These are phyloP conservation scores for Calliphora vomitoria DNA, from an alignment of 2,888 invertebrate species.

Conservation along the genomic window DNA sequence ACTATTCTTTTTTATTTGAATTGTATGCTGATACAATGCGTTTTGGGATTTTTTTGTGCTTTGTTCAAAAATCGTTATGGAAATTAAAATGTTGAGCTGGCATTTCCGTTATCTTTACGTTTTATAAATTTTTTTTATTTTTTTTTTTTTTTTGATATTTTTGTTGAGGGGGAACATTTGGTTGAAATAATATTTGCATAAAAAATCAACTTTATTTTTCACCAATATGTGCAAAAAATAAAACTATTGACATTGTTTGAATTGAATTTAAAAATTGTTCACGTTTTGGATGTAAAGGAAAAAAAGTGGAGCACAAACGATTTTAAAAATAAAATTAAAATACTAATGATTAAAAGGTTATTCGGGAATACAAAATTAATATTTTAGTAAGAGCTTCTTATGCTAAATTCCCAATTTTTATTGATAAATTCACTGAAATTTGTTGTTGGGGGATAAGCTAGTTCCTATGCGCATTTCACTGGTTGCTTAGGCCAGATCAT, in stretches of 20 bases:
- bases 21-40: conserved; percentile 15
- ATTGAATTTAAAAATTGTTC: conserved; percentile 7
- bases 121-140: conserved; percentile 30
- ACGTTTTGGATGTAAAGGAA: background rate
- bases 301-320: background rate
- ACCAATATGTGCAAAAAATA: background rate
- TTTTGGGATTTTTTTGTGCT: conserved; percentile 23
- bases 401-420: no score
- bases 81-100: conserved; percentile 59
- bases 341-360: no score
- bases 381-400: no score
- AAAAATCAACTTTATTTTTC: background rate
- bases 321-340: no score
- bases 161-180: background rate
- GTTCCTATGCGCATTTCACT: no score
- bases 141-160: background rate
- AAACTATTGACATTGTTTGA: conserved; percentile 30
- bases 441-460: no score
- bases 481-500: no score
- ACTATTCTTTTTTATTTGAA: conserved; percentile 19
- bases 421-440: no score
- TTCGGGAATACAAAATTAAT: no score
- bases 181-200: conserved; percentile 34
- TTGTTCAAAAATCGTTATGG: conserved; percentile 41
- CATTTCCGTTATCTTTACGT: conserved; percentile 61